These are phyloP conservation scores for Agrochola macilenta DNA, from an alignment of 2,888 invertebrate genomes.

Conservation along the genomic window DNA sequence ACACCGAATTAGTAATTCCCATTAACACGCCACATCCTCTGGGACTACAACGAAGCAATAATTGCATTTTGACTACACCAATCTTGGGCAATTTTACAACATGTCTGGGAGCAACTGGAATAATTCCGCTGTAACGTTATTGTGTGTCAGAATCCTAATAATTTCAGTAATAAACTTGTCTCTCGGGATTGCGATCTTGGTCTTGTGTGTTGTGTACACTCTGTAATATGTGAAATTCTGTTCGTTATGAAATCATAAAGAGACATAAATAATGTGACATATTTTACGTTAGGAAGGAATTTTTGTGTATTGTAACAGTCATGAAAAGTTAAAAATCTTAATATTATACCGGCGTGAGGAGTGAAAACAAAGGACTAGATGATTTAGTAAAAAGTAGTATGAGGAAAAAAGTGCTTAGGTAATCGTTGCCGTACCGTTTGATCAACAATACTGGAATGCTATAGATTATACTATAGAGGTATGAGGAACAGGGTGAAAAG, in stretches of 20 bases:
- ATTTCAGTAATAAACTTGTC: slow-evolving; percentile 60
- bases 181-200: slow-evolving; percentile 43
- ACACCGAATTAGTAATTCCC: slow-evolving; percentile 28
- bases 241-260: slow-evolving; percentile 18
- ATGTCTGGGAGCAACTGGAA: slow-evolving; percentile 52
- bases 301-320: background rate
- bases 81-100: slow-evolving; percentile 60
- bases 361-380: background rate
- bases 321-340: background rate
- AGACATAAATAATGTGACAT: background rate
- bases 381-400: background rate
- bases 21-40: slow-evolving; percentile 8
- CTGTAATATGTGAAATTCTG: slow-evolving; percentile 14
- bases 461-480: too few species aligned
- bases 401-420: background rate
- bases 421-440: background rate
- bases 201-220: slow-evolving; percentile 29
- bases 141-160: slow-evolving; percentile 56
- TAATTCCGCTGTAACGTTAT: slow-evolving; percentile 50
- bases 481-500: too few species aligned
- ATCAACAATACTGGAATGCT: background rate
- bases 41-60: slow-evolving; percentile 25
- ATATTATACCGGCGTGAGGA: background rate
- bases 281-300: background rate
- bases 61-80: slow-evolving; percentile 52